Evolutionary conservation across 2,888 invertebrate genomes (phyloP).

Genomic region (Mechanitis messenoides): DNA sequence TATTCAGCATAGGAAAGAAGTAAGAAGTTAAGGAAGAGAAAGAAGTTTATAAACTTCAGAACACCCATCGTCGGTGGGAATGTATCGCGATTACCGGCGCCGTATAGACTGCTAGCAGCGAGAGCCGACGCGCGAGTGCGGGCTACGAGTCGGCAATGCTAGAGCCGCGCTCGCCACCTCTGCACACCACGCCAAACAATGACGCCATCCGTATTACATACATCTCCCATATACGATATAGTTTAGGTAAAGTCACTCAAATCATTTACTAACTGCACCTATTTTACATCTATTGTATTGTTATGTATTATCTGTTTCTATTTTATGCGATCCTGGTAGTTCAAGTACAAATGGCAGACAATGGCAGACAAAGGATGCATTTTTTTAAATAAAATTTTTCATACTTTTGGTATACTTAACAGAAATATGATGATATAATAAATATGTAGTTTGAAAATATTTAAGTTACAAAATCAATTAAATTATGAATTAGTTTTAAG

Average conservation of each 20-base stretch:
- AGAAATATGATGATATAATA: too few relatives aligned
- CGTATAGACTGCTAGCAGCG: conserved; percentile 29
- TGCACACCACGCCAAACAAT: conserved; percentile 14
- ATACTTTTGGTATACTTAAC: too few relatives aligned
- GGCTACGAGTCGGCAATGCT: background rate
- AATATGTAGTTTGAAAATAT: too few relatives aligned
- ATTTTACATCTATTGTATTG: too few relatives aligned
- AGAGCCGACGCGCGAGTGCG: conserved; percentile 36
- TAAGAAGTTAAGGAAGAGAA: conserved; percentile 43
- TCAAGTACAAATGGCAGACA: too few relatives aligned
- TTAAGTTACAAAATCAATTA: too few relatives aligned
- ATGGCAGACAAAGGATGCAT: too few relatives aligned
- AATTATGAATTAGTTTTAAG: too few relatives aligned
- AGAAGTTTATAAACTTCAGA: conserved; percentile 37
- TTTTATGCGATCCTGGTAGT: too few relatives aligned
- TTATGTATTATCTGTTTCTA: too few relatives aligned
- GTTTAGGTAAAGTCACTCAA: background rate
- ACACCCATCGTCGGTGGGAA: conserved; percentile 38
- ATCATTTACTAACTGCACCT: background rate
- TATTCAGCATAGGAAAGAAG: conserved; percentile 34
- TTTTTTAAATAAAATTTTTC: too few relatives aligned
- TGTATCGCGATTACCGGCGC: conserved; percentile 16
- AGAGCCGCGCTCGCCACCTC: conserved; percentile 1
- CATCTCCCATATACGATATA: conserved; percentile 1
- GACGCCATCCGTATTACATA: conserved; percentile 19